Percentiles rank a stretch among this genome's conserved stretches.
phyloP scores from a whole-genome alignment of 2,113 vertebrate species.

The Chaetodon trifascialis region DNA sequence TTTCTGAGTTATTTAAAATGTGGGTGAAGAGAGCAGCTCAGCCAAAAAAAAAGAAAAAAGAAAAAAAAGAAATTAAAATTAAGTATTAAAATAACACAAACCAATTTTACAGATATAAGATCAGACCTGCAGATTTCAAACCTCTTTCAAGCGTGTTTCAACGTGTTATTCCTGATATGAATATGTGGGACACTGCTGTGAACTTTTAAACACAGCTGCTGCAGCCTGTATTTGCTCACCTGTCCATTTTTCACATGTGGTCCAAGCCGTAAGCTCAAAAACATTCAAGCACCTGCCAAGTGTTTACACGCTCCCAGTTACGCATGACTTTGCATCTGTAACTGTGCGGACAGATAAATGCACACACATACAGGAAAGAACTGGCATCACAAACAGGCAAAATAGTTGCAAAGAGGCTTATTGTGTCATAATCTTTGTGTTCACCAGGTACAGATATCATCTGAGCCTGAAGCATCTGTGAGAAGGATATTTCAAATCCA shows the following conservation, averaged over 20 bases:
- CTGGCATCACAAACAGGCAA: not conserved
- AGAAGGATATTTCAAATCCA: constrained; percentile 28
- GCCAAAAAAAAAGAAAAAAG: not conserved
- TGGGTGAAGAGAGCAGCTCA: not conserved
- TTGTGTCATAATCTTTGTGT: constrained; percentile 1
- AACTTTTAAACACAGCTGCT: constrained; percentile 55
- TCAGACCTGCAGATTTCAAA: not conserved
- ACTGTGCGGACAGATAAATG: constrained; percentile 15
- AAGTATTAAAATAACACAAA: not conserved
- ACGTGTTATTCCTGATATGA: constrained; percentile 36
- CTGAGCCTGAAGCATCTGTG: constrained; percentile 40
- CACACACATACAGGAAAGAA: not conserved
- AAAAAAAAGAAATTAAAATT: too few relatives aligned
- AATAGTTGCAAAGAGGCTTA: not conserved
- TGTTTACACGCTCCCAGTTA: constrained; percentile 5
- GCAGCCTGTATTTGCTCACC: constrained; percentile 67
- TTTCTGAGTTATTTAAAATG: constrained; percentile 35
- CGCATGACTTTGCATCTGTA: constrained; percentile 25
- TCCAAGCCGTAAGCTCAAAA: constrained; percentile 32
- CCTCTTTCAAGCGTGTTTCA: not conserved
- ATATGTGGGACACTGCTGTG: constrained; percentile 23
- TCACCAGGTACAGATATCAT: constrained; percentile 50
- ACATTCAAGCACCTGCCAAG: constrained; percentile 55
- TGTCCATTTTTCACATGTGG: constrained; percentile 52
- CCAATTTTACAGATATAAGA: not conserved